Evolutionary conservation across 2,113 vertebrate genomes (phyloP).

Genomic region (Amazona vittata): DNA sequence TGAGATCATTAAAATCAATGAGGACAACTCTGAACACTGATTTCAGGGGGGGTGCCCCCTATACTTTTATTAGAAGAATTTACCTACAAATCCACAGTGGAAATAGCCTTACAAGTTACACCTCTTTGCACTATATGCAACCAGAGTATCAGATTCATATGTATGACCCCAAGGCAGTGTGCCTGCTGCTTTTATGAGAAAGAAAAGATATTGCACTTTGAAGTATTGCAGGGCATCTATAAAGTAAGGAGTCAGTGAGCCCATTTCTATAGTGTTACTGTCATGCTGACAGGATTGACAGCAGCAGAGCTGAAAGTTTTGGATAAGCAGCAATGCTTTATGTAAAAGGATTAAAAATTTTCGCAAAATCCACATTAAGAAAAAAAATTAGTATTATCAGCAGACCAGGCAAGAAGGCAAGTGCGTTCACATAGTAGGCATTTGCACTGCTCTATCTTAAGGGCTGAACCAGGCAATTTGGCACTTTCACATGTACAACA

Average conservation of each 20-base stretch:
- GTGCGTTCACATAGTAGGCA: neutral
- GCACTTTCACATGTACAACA: neutral
- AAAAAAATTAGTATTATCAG: neutral
- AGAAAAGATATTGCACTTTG: neutral
- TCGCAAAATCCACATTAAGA: neutral
- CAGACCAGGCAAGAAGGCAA: neutral
- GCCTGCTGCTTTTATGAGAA: neutral
- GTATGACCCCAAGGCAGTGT: accelerated
- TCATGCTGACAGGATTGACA: neutral
- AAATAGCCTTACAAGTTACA: neutral
- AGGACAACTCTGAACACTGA: neutral
- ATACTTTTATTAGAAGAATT: neutral
- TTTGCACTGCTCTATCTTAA: neutral
- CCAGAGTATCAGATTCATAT: neutral
- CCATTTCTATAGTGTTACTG: neutral
- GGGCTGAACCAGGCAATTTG: neutral
- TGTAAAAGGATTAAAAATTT: neutral
- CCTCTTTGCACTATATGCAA: neutral
- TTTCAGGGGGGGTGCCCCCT: neutral
- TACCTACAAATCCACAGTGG: neutral
- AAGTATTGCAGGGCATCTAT: neutral
- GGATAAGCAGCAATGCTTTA: neutral
- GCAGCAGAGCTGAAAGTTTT: neutral
- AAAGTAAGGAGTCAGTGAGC: neutral
- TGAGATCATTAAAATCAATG: neutral